phyloP scores from a whole-genome alignment of 2,888 invertebrate species.

The Drosophila meridiana region DNA sequence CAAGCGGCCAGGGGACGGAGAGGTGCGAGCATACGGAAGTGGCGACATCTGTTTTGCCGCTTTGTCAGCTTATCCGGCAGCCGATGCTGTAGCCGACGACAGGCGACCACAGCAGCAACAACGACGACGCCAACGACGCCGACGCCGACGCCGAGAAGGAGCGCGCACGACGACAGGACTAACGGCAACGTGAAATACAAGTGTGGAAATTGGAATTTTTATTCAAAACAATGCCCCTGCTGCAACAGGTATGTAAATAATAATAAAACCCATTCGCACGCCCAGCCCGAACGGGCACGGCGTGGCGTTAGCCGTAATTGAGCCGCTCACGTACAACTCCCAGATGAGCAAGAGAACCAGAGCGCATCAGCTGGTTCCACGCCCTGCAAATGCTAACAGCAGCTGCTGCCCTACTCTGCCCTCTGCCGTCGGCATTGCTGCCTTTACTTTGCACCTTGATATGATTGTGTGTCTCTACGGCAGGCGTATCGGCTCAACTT shows the following conservation, averaged over 20 bases:
- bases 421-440: not conserved
- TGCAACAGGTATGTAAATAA: conserved; percentile 85
- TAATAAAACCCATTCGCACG: conserved; percentile 81
- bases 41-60: conserved; percentile 80
- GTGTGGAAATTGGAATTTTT: conserved; percentile 84
- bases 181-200: conserved; percentile 77
- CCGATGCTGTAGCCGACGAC: conserved; percentile 62
- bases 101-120: conserved; percentile 45
- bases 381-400: conserved; percentile 31
- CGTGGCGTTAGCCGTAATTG: conserved; percentile 58
- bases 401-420: not conserved
- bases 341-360: conserved; percentile 48
- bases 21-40: conserved; percentile 61
- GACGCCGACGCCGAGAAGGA: conserved; percentile 25
- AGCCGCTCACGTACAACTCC: conserved; percentile 72
- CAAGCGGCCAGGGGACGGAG: conserved; percentile 33
- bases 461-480: conserved; percentile 23
- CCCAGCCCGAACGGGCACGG: conserved; percentile 49
- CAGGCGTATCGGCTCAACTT: conserved; percentile 34
- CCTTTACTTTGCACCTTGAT: conserved; percentile 31
- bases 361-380: conserved; percentile 59
- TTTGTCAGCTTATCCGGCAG: conserved; percentile 73
- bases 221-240: conserved; percentile 85
- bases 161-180: conserved; percentile 40
- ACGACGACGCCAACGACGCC: conserved; percentile 24